Evolutionary conservation across 2,797 vertebrate genomes (phyloP).

Genomic region (Meda fulgida): DNA sequence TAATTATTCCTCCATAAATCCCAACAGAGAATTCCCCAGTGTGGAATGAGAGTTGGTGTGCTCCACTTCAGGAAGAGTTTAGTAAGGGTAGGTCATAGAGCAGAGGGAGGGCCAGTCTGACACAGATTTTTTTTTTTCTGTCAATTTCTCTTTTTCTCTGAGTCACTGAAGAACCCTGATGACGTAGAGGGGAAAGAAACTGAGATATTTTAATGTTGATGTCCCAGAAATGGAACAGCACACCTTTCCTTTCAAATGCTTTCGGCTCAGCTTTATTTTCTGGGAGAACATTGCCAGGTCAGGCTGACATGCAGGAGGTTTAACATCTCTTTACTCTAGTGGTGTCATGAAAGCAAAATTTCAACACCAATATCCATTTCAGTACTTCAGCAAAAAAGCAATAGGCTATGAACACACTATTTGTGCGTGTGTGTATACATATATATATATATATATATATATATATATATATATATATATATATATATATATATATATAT

Average conservation of each 20-base stretch:
- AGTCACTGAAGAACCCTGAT: constrained; percentile 46
- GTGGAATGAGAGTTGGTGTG: constrained; percentile 41
- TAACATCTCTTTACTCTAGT: neutral
- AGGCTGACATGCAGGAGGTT: constrained; percentile 15
- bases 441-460: no score
- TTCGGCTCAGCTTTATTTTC: constrained; percentile 2
- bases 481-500: no score
- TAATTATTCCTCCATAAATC: constrained; percentile 58
- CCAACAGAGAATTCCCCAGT: constrained; percentile 20
- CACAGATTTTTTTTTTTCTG: no score
- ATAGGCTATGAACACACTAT: neutral
- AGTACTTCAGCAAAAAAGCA: neutral
- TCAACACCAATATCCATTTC: neutral
- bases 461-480: no score
- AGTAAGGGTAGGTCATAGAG: constrained; percentile 42
- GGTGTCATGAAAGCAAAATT: neutral
- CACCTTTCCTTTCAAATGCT: neutral
- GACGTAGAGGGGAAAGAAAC: constrained; percentile 30
- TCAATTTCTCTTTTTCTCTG: constrained; percentile 42
- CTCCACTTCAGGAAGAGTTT: constrained; percentile 39
- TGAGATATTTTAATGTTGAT: neutral
- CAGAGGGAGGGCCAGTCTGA: constrained; percentile 30
- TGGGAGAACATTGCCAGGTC: neutral
- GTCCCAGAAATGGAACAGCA: neutral
- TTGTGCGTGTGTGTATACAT: neutral